Base-by-base conservation (phyloP, 1,140 invertebrate species). In the Pogonomyrmex californicus region DNA sequence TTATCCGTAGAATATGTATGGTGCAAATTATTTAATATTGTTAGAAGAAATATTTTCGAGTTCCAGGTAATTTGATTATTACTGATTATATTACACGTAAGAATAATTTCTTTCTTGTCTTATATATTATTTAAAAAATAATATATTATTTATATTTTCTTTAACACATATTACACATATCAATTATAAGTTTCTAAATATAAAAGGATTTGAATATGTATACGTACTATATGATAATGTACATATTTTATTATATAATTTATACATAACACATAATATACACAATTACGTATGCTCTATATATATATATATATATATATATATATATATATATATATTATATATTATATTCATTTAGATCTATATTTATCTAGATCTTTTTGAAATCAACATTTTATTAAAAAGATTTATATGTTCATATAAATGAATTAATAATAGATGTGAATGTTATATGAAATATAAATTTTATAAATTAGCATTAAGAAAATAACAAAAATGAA, bases 61-160 rank as follows among this genome's bases (percentile, higher is more conserved):
- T 56, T 66, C 44, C n/a, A 66, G 38, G 38, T 66, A 44, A 66
- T 66, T 66, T 23, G n/a, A 41, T 66, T 23, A 9, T 66, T 66
- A 5, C 10, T 66, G 44, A 66, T 66, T 66, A 38, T 44, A 7
- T 23, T 41, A 17, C 36, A 65, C 63, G 41, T 38, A n/a, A 65
- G 7, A 65, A 4, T 38, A 63, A 36, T 41, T 65, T 17, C n/a
- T 65, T 23, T 63, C 14, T 41, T 23, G 23, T 65, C 41, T 65
- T 65, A 65, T 10, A 33, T 65, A 7, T 65, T 41, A 65, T 41
- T 66, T 49, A 66, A 66, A 7, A 4, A 44, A 44, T 44, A 6
- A 6, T 44, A 44, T 66, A 10, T 44, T 38, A 9, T 23, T n/a
- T 65, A 66, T 14, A 9, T 54, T 56, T 2, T 17, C 17, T 75